These are phyloP conservation scores for Malurus cyaneus DNA, from an alignment of 2,113 vertebrate species.

Conservation along the genomic window DNA sequence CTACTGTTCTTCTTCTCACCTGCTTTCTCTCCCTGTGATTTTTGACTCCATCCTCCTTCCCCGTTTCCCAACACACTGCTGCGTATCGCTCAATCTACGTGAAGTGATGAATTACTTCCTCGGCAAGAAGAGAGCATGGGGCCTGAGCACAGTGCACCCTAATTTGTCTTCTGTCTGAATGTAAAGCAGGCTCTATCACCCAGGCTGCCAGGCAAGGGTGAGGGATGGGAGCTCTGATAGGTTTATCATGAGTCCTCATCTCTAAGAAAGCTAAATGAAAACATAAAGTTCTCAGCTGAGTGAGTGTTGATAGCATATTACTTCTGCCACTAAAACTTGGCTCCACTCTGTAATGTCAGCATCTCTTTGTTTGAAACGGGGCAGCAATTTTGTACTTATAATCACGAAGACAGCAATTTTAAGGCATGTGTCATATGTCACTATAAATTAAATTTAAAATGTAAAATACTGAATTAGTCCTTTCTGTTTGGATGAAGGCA, in stretches of 20 bases:
- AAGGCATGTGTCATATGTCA: not conserved
- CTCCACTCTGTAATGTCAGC: not conserved
- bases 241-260: conserved; percentile 75
- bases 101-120: conserved; percentile 32
- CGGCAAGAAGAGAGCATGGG: conserved; percentile 28
- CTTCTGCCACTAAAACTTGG: conserved; percentile 37
- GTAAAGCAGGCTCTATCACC: conserved; percentile 53
- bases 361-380: not conserved
- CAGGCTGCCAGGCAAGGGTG: conserved; percentile 60
- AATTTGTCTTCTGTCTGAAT: conserved; percentile 62
- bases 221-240: conserved; percentile 70
- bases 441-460: not conserved
- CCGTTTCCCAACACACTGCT: not conserved
- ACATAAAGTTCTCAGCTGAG: conserved; percentile 41
- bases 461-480: not conserved
- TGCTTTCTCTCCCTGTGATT: not conserved
- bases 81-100: conserved; percentile 27
- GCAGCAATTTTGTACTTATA: not conserved
- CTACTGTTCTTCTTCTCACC: not conserved
- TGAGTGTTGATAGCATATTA: conserved; percentile 35
- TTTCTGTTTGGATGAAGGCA: not conserved
- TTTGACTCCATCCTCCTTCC: not conserved
- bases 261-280: conserved; percentile 64
- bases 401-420: not conserved
- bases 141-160: conserved; percentile 2